Base-by-base conservation (phyloP, 2,113 vertebrate species). In the Pycnonotus jocosus region DNA sequence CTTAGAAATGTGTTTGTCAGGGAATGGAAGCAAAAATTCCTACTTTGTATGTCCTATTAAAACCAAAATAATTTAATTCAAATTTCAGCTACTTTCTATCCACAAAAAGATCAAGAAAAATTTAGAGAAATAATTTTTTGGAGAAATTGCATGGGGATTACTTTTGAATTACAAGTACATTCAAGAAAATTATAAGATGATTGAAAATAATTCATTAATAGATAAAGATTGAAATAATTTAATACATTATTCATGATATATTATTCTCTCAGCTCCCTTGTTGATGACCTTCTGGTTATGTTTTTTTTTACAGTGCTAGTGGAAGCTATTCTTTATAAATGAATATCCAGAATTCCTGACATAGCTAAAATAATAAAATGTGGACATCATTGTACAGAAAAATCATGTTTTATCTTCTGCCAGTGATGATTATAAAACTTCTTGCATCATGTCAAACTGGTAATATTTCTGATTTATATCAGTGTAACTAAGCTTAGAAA, bases 161-260 rank as follows among this genome's bases (percentile, higher is more conserved):
- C 82, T 96, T 96, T 80, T 88, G 85, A 94, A 97, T 96, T 96
- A 91, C 88, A 95, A 96, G 93, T 93, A 95, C 85, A 48, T 86
- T 94, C 54, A 88, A 94, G 92, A 96, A 94, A 93, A 97, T 96
- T 95, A 91, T 94, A 90, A 95, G 91, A 92, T 96, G 95, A 95
- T 91, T 96, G 94, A 95, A 92, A 93, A 95, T 95, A 96, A 93
- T 93, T 97, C 90, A 94, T 97, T 95, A 96, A 94, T 94, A 96
- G 94, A 95, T 96, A 95, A 95, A 95, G 90, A 87, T 81, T 58
- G 93, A 90, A 96, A 92, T 95, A 45, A 92, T 94, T 94, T 95
- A 96, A 94, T 96, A 92, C 95, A 93, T 96, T 94, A 95, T 96
- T 96, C 92, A 95, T 96, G 82, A 95, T 83, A 90, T 56, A 95